Evolutionary conservation across 2,113 vertebrate genomes (phyloP).

Genomic region (Passer domesticus): DNA sequence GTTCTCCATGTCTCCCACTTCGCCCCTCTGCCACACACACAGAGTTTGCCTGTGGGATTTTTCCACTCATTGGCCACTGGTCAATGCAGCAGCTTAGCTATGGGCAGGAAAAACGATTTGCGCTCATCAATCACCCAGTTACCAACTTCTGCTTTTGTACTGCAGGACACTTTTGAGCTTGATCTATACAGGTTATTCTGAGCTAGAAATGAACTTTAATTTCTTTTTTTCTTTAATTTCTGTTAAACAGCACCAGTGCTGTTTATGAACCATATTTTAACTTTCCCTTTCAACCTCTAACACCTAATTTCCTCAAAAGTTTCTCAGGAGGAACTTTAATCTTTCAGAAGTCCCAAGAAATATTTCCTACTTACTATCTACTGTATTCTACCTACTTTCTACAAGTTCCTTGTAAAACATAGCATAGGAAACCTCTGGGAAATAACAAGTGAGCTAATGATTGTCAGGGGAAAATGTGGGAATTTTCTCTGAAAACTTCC

Average conservation of each 20-base stretch:
- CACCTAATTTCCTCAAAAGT: not conserved
- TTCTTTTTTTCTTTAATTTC: not conserved
- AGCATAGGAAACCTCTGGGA: slow-evolving; percentile 34
- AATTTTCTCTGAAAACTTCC: slow-evolving; percentile 42
- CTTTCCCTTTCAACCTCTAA: slow-evolving; percentile 43
- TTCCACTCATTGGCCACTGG: not conserved
- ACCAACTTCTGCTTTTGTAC: not conserved
- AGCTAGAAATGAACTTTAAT: not conserved
- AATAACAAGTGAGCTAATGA: slow-evolving; percentile 40
- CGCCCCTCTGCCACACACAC: not conserved
- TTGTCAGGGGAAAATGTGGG: slow-evolving; percentile 17
- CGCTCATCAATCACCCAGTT: not conserved
- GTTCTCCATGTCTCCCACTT: not conserved
- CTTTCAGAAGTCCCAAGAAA: slow-evolving; percentile 34
- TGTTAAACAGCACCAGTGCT: not conserved
- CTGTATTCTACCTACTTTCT: not conserved
- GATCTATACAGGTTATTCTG: not conserved
- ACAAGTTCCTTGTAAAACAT: slow-evolving; percentile 15
- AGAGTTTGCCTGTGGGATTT: slow-evolving; percentile 19
- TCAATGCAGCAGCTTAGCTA: not conserved
- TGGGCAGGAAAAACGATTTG: not conserved
- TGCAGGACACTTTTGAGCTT: not conserved
- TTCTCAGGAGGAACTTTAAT: slow-evolving; percentile 26
- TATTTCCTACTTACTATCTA: not conserved
- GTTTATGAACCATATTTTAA: not conserved